Evolutionary conservation across 2,113 vertebrate genomes (phyloP).

Genomic region (Thryonomys swinderianus): DNA sequence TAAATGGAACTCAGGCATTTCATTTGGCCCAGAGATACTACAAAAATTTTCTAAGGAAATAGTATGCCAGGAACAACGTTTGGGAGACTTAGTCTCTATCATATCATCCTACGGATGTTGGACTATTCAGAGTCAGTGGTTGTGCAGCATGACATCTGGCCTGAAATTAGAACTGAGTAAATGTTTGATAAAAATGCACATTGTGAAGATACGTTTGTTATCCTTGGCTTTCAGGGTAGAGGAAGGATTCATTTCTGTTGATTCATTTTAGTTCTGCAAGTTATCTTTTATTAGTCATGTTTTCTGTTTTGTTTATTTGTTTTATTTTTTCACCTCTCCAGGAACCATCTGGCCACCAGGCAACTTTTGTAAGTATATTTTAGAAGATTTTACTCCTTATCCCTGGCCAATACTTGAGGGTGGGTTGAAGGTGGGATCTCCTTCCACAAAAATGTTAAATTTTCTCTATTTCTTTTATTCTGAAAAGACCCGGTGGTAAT

Average conservation of each 20-base stretch:
- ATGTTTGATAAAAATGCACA: accelerated
- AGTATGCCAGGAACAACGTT: neutral
- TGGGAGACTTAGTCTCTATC: neutral
- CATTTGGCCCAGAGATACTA: neutral
- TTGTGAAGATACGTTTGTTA: neutral
- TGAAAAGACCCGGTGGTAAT: neutral
- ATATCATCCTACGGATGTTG: too few relatives aligned
- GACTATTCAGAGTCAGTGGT: neutral
- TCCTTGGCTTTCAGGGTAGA: accelerated
- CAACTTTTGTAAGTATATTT: conserved; percentile 92
- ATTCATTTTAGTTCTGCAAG: neutral
- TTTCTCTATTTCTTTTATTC: neutral
- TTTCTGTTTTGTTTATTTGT: conserved; percentile 1
- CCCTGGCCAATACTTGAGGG: neutral
- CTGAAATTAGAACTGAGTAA: neutral
- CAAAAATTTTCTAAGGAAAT: neutral
- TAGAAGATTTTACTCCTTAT: neutral
- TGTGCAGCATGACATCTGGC: accelerated
- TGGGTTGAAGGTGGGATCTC: neutral
- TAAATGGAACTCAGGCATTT: neutral
- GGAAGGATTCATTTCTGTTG: accelerated
- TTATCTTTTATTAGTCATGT: neutral
- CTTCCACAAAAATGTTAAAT: neutral
- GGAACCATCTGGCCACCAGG: conserved; percentile 90
- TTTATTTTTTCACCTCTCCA: conserved; percentile 74